phyloP scores from a whole-genome alignment of 1,140 invertebrate genomes.

The Rhopalosiphum maidis region DNA sequence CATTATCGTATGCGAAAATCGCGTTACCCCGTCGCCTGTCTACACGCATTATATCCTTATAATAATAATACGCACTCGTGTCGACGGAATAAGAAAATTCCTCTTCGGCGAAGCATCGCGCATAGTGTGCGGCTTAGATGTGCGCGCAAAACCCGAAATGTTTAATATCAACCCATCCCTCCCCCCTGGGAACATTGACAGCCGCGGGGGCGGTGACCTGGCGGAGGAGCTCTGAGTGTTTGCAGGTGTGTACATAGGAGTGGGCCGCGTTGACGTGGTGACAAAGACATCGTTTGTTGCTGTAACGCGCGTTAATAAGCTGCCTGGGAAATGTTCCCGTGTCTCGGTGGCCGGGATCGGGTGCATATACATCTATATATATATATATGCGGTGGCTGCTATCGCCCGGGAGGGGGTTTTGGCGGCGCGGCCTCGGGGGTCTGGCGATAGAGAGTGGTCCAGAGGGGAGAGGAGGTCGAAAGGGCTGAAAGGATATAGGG shows the following conservation, averaged over 20 bases:
- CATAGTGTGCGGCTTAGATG: not conserved
- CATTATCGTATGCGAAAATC: not conserved
- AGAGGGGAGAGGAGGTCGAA: no score
- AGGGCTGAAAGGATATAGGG: not conserved
- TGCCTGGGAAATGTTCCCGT: not conserved
- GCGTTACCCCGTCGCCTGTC: not conserved
- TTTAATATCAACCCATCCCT: not conserved
- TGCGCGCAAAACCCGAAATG: not conserved
- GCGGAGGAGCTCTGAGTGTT: not conserved
- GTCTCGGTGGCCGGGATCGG: not conserved
- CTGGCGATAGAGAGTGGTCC: not conserved
- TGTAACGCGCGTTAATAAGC: constrained; percentile 23
- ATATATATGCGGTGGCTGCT: not conserved
- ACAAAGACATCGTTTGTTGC: not conserved
- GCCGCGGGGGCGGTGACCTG: no score
- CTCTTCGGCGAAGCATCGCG: not conserved
- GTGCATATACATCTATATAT: not conserved
- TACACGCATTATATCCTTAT: not conserved
- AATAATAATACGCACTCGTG: not conserved
- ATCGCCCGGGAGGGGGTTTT: not conserved
- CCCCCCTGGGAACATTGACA: not conserved
- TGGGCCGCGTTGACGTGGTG: not conserved
- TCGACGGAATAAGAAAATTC: not conserved
- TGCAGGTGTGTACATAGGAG: not conserved
- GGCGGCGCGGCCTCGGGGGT: not conserved